A percentile compares a stretch with the other conserved stretches of the same genome.
These are phyloP conservation scores for Theretra japonica DNA, from an alignment of 2,888 invertebrate genomes.

Conservation along the genomic window DNA sequence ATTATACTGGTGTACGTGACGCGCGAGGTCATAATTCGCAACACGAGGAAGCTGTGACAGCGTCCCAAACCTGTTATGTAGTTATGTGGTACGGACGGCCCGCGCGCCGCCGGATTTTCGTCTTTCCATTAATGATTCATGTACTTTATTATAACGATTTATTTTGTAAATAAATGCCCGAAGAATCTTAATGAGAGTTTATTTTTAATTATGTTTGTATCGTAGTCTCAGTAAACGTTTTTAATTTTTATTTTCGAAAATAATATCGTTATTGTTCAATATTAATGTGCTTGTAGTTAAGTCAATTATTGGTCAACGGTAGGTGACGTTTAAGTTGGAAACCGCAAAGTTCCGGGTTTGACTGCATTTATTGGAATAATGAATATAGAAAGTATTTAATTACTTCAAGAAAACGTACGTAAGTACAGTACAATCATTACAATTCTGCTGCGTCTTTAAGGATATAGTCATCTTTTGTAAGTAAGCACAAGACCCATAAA, in stretches of 20 bases:
- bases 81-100: constrained; percentile 29
- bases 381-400: no score
- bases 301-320: no score
- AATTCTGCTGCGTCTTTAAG: no score
- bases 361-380: no score
- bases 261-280: not conserved
- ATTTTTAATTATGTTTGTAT: not conserved
- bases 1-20: constrained; percentile 1
- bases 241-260: not conserved
- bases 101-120: constrained; percentile 3
- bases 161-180: not conserved
- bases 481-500: no score
- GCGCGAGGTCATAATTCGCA: constrained; percentile 22
- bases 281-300: no score
- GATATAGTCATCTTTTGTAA: no score
- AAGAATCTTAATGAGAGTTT: not conserved
- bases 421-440: no score
- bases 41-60: constrained; percentile 30
- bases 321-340: no score
- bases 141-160: not conserved
- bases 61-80: constrained; percentile 32
- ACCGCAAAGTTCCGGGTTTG: no score
- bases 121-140: constrained; percentile 15
- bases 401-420: no score
- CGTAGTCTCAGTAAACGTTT: not conserved